A percentile compares a stretch with the other conserved stretches of the same genome.
phyloP scores from a whole-genome alignment of 2,888 invertebrate genomes.

The Spilarctia lutea region DNA sequence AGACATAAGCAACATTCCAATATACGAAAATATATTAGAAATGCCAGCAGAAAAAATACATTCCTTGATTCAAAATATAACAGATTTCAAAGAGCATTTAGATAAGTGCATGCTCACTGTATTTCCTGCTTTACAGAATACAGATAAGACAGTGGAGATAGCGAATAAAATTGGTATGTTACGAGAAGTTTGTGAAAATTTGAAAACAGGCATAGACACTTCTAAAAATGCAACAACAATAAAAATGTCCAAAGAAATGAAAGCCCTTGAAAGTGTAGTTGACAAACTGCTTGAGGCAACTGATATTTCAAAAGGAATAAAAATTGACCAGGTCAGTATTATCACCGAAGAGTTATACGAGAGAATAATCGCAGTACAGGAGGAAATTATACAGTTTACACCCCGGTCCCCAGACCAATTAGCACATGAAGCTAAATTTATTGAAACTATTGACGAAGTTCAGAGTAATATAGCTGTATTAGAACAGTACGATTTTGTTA shows the following conservation, averaged over 20 bases:
- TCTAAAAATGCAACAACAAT: slow-evolving; percentile 38
- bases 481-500: slow-evolving; percentile 74
- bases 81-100: slow-evolving; percentile 71
- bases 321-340: slow-evolving; percentile 65
- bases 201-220: slow-evolving; percentile 63
- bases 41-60: slow-evolving; percentile 70
- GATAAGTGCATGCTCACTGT: slow-evolving; percentile 67
- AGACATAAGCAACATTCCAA: slow-evolving; percentile 75
- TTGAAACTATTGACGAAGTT: slow-evolving; percentile 71
- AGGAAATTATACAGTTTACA: slow-evolving; percentile 71
- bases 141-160: slow-evolving; percentile 70
- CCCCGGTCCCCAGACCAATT: slow-evolving; percentile 57
- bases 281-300: slow-evolving; percentile 66
- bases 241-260: slow-evolving; percentile 46
- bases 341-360: slow-evolving; percentile 71
- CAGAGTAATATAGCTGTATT: slow-evolving; percentile 74
- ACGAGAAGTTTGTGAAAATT: slow-evolving; percentile 65
- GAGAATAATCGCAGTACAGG: slow-evolving; percentile 67
- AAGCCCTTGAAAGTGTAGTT: slow-evolving; percentile 59
- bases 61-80: slow-evolving; percentile 67
- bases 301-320: slow-evolving; percentile 64
- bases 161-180: slow-evolving; percentile 69
- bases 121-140: slow-evolving; percentile 67
- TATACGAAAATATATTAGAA: slow-evolving; percentile 74
- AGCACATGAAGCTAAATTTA: slow-evolving; percentile 68